Evolutionary conservation across 2,888 invertebrate species (phyloP), one percentile per base, ranked within the genome.

Genomic region (Parascotia fuliginaria): DNA sequence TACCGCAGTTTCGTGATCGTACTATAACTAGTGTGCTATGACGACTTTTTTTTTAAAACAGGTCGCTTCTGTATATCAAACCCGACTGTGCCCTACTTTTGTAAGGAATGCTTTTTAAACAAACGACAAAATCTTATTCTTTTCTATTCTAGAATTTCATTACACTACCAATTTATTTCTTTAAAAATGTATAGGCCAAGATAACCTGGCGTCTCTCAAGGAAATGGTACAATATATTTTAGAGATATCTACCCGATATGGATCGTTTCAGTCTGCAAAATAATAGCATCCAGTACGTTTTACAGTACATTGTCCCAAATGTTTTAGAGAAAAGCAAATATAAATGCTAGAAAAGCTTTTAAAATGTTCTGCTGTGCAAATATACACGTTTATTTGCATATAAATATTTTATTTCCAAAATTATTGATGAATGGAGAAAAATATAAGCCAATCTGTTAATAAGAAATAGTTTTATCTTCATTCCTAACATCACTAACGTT

Each of bases 221-320:
- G 74, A 79, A 83, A 83, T 83, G 77, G 80, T 70, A 75, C 76
- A 83, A 83, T 84, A 83, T 75, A 80, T 86, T 85, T 75, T 61
- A 60, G 55, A 79, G 80, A 76, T 82, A 82, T 78, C 79, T 77
- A 41, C 52, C 54, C 64, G 77, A 82, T 81, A 74, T 70, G 65
- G 71, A 81, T 79, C 75, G 68, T 61, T 58, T 67, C 65, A 57
- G 15, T 52, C 48, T 49, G 44, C 49, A 47, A 38, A 68, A 70
- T 71, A 74, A 70, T 68, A 65, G 55, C 45, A 53, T 67, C 55
- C 62, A 67, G 60, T 68, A 62, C 54, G 64, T 68, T 57, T n/a
- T n/a, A n/a, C n/a, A n/a, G n/a, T n/a, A n/a, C n/a, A n/a, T n/a
- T n/a, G n/a, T n/a, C 50, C 48, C 45, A 48, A 60, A 51, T 46